These are phyloP conservation scores for Helicolenus hilgendorfi DNA, from an alignment of 2,797 vertebrate species.

Conservation along the genomic window DNA sequence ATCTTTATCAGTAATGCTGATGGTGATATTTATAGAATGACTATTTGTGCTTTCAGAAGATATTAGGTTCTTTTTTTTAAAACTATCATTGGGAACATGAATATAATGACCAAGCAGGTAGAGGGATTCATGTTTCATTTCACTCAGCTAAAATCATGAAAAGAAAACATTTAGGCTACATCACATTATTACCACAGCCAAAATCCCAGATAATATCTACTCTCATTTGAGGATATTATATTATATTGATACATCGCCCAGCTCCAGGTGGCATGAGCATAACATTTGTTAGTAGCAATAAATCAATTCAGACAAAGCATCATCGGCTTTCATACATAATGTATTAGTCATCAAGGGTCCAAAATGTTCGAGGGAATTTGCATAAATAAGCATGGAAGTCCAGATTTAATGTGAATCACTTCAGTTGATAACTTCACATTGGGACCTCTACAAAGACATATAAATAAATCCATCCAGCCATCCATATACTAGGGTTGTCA, in stretches of 20 bases:
- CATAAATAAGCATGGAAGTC: not conserved
- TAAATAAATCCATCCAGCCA: too few species aligned
- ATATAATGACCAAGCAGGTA: slow-evolving; percentile 27
- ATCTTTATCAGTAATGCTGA: slow-evolving; percentile 4
- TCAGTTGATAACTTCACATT: not conserved
- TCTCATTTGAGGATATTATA: slow-evolving; percentile 49
- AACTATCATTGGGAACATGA: not conserved
- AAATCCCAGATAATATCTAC: slow-evolving; percentile 55
- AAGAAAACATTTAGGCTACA: slow-evolving; percentile 39
- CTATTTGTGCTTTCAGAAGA: slow-evolving; percentile 35
- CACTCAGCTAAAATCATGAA: not conserved
- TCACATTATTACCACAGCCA: slow-evolving; percentile 33
- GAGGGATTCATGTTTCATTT: slow-evolving; percentile 36
- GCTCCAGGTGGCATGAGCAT: slow-evolving; percentile 21
- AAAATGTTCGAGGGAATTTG: not conserved
- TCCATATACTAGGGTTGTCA: too few species aligned
- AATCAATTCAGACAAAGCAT: slow-evolving; percentile 36
- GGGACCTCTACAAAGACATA: not conserved
- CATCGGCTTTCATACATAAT: slow-evolving; percentile 32
- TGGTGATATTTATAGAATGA: slow-evolving; percentile 1
- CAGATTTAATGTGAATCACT: not conserved
- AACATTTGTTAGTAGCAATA: slow-evolving; percentile 17
- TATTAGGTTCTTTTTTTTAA: slow-evolving; percentile 29
- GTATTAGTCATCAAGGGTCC: slow-evolving; percentile 9
- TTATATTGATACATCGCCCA: not conserved